Base-by-base conservation (phyloP, 2,888 invertebrate genomes). In the Frankliniella fusca region DNA sequence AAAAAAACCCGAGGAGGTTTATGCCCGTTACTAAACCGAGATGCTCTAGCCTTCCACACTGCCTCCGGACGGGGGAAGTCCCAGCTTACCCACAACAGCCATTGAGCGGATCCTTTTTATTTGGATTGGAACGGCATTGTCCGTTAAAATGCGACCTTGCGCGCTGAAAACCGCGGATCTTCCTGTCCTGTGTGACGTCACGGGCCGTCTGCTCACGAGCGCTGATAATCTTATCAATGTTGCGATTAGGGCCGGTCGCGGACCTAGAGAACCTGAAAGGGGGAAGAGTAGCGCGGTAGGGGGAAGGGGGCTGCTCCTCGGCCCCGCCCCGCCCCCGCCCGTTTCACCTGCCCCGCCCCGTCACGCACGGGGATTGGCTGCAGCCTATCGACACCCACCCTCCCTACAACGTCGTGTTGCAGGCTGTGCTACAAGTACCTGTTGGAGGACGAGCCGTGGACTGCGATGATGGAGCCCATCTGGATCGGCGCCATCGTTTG, bases 201-300 rank as follows among this genome's bases (percentile, higher is more conserved):
- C 8, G 1, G 9, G 2, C 23, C 70, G 70, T 15, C 61, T 61
- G 61, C n/a, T n/a, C 20, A 10, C 27, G 9, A 8, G 70, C 70
- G 27, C 12, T 10, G 27, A 27, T 76, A 76, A 76, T 76, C 70
- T 76, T 76, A 76, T 76, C 70, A 27, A 76, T 27, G 70, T 76
- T 12, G 70, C 70, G 70, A 76, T 76, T 76, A 76, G 23, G 8
- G n/a, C 12, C 70, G 54, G 54, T 23, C 70, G n/a, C 20, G 20
- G 61, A 18, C 7, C 20, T 18, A 18, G 18, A 3, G 61, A n/a
- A 18, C 61, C n/a, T 61, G n/a, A 61, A 61, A 20, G 20, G 61
- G 23, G 70, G n/a, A 10, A 12, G 27, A 76, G 18, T 2, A 27
- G 27, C 27, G 23, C 12, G 27, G 27, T 9, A 23, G 11, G 70